These are phyloP conservation scores for Julus scanicus DNA, from an alignment of 2,888 invertebrate species.

Conservation along the genomic window DNA sequence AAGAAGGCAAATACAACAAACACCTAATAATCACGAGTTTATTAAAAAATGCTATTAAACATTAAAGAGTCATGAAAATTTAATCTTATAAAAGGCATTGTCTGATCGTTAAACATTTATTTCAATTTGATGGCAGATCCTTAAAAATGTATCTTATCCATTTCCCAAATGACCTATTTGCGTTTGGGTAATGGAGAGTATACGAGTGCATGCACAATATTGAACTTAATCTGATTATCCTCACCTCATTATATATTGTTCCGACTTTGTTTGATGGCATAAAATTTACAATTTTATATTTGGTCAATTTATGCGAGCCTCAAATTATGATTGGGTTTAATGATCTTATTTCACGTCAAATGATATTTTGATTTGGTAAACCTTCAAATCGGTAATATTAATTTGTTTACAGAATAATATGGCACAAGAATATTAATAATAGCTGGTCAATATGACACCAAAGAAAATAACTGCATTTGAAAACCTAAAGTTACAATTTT, in stretches of 20 bases:
- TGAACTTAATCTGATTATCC: background rate
- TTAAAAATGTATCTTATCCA: background rate
- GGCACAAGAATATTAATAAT: background rate
- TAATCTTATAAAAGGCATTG: background rate
- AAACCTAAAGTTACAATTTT: too few relatives aligned
- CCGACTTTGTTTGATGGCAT: background rate
- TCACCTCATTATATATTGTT: background rate
- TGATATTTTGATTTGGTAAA: background rate
- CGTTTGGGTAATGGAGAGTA: background rate
- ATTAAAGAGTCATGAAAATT: background rate
- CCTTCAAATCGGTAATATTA: background rate
- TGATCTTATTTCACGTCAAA: background rate
- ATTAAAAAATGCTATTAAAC: conserved; percentile 7
- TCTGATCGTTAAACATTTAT: conserved; percentile 8
- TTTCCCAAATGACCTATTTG: background rate
- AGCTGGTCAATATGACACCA: too few relatives aligned
- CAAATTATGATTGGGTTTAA: too few relatives aligned
- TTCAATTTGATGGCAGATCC: background rate
- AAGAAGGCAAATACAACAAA: background rate
- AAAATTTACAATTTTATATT: too few relatives aligned
- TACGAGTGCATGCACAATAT: background rate
- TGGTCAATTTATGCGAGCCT: too few relatives aligned
- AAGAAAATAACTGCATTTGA: too few relatives aligned
- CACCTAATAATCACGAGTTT: conserved; percentile 39
- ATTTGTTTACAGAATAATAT: too few relatives aligned